Conservation (phyloP, 2,113 vertebrate species). For the Syngnathus typhle region DNA sequence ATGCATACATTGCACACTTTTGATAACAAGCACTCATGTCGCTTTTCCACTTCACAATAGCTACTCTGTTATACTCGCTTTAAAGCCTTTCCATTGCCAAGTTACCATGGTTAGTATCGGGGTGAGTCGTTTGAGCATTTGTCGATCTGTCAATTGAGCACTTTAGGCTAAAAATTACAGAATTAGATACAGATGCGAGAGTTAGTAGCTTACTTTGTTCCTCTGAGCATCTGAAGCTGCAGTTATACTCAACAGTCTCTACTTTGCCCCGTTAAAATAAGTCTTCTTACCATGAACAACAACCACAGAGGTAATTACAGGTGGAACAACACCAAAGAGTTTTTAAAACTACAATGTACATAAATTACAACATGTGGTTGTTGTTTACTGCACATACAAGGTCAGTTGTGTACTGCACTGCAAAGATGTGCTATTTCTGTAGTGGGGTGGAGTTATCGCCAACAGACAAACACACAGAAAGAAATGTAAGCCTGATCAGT, state of each 20-base stretch:
- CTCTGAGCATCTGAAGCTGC: neutral
- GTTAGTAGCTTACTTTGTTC: neutral
- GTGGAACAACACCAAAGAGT: neutral
- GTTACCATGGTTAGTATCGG: neutral
- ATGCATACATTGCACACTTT: neutral
- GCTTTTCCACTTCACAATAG: neutral
- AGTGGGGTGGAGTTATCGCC: neutral
- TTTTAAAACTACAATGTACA: neutral
- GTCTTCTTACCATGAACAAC: too few species aligned
- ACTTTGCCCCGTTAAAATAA: too few species aligned
- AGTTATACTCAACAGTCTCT: neutral
- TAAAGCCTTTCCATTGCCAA: neutral
- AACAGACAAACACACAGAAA: neutral
- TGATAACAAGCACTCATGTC: too few species aligned
- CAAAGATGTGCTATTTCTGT: neutral
- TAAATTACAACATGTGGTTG: neutral
- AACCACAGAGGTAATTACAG: neutral
- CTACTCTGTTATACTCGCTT: neutral
- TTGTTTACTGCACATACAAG: neutral
- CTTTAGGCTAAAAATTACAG: neutral
- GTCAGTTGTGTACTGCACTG: neutral
- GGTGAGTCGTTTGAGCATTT: neutral
- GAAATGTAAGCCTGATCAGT: neutral
- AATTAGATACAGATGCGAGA: neutral
- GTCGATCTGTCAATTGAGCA: neutral